Evolutionary conservation across 2,888 invertebrate genomes (phyloP).

Genomic region (Pseudolycoriella hygida): DNA sequence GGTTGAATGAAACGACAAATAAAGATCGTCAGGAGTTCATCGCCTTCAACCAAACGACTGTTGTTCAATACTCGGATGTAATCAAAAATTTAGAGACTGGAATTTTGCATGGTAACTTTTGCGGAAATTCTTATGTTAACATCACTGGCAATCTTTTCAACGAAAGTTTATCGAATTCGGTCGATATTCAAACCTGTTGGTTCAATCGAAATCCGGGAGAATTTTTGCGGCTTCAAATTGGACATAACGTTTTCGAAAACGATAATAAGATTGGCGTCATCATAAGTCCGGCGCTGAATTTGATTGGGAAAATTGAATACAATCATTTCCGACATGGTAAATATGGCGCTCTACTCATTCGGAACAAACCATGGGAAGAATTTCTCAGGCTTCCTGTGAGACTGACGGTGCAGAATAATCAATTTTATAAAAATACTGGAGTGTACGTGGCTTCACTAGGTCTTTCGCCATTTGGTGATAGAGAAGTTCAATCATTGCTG

Average conservation of each 20-base stretch:
- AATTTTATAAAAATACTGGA: slow-evolving; percentile 77
- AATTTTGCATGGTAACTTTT: slow-evolving; percentile 84
- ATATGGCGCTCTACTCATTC: slow-evolving; percentile 68
- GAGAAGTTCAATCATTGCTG: slow-evolving; percentile 57
- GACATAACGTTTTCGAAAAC: slow-evolving; percentile 66
- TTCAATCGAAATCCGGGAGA: slow-evolving; percentile 30
- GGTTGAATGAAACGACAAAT: slow-evolving; percentile 70
- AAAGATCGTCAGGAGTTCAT: slow-evolving; percentile 46
- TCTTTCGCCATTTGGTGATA: slow-evolving; percentile 71
- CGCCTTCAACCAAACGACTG: slow-evolving; percentile 68
- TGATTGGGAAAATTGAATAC: slow-evolving; percentile 61
- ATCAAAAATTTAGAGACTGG: slow-evolving; percentile 77
- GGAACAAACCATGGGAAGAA: slow-evolving; percentile 64
- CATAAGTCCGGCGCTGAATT: slow-evolving; percentile 66
- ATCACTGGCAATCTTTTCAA: slow-evolving; percentile 85
- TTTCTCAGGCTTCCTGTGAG: slow-evolving; percentile 56
- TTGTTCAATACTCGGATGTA: slow-evolving; percentile 73
- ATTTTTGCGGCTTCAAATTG: slow-evolving; percentile 51
- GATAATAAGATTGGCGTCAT: slow-evolving; percentile 59
- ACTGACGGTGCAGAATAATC: slow-evolving; percentile 66
- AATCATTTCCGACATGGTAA: slow-evolving; percentile 73
- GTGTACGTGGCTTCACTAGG: slow-evolving; percentile 76
- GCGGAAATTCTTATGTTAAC: slow-evolving; percentile 69
- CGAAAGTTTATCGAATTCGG: slow-evolving; percentile 55
- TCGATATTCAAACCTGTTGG: slow-evolving; percentile 78